Conservation (phyloP, 2,797 vertebrate genomes). For the Rhodeus uyekii region DNA sequence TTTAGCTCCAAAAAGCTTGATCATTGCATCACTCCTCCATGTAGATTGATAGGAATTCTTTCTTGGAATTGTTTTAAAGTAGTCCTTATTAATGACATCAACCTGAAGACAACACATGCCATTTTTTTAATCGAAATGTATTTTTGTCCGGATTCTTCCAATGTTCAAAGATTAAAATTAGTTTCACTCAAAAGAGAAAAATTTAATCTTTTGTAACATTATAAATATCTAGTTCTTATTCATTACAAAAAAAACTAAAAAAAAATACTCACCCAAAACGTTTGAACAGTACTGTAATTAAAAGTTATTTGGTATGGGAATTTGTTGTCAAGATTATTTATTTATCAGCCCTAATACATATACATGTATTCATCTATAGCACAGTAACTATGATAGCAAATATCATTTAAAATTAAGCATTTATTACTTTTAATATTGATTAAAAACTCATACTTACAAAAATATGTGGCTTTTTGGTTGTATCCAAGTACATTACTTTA, state of each 20-base stretch:
- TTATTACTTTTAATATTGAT: not conserved
- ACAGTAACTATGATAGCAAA: not conserved
- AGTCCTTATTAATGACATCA: constrained; percentile 25
- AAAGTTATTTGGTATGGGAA: not conserved
- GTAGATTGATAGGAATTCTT: constrained; percentile 75
- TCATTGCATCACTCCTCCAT: constrained; percentile 66
- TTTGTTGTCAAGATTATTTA: not conserved
- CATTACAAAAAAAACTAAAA: not conserved
- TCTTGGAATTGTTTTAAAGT: constrained; percentile 20
- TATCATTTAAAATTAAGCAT: not conserved
- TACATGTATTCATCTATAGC: not conserved
- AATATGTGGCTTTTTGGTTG: constrained; percentile 74
- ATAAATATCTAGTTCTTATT: not conserved
- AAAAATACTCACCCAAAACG: not conserved
- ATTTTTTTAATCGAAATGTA: not conserved
- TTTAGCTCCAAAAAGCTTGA: constrained; percentile 71
- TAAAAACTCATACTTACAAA: constrained; percentile 80
- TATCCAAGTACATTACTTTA: constrained; percentile 83
- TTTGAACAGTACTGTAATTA: not conserved
- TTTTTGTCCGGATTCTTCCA: not conserved
- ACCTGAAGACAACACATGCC: constrained; percentile 20
- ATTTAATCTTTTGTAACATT: not conserved
- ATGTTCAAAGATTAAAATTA: not conserved
- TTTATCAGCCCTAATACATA: not conserved
- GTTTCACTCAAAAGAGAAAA: not conserved